Percentiles rank a stretch among this genome's conserved stretches.
Evolutionary conservation across 2,113 vertebrate genomes (phyloP).

Genomic region (Tenrec ecaudatus): DNA sequence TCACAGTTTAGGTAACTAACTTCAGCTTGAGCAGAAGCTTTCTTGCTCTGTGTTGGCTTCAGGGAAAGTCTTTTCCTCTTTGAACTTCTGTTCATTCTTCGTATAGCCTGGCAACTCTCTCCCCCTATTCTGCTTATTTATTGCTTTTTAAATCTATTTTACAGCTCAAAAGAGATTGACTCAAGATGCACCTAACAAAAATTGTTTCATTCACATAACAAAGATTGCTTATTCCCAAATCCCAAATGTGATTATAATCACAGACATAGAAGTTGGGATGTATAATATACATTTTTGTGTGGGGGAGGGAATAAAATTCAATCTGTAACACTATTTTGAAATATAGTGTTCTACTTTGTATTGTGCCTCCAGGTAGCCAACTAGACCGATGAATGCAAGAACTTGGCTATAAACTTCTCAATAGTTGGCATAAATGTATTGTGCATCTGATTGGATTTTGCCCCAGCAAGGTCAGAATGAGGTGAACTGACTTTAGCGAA

Average conservation of each 20-base stretch:
- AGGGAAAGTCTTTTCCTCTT: not conserved
- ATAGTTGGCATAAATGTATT: not conserved
- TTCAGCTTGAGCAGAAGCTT: too few species aligned
- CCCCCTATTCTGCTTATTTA: not conserved
- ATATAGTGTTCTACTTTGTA: not conserved
- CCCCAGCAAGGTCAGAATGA: not conserved
- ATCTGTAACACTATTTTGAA: constrained; percentile 23
- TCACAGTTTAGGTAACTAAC: not conserved
- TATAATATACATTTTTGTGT: not conserved
- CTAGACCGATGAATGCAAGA: not conserved
- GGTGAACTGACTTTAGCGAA: not conserved
- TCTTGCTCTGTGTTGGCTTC: not conserved
- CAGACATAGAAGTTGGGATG: not conserved
- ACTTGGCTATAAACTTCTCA: not conserved
- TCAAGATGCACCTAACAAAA: not conserved
- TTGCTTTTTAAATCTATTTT: not conserved
- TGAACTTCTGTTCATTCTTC: not conserved
- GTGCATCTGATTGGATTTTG: not conserved
- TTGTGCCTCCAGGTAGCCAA: not conserved
- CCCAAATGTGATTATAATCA: not conserved
- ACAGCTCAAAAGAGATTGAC: not conserved
- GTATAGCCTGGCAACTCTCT: not conserved
- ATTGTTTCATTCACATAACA: not conserved
- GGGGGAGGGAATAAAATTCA: not conserved
- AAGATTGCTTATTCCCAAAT: not conserved